Base-by-base conservation (phyloP, 1,140 invertebrate genomes). In the Brachionus calyciflorus region DNA sequence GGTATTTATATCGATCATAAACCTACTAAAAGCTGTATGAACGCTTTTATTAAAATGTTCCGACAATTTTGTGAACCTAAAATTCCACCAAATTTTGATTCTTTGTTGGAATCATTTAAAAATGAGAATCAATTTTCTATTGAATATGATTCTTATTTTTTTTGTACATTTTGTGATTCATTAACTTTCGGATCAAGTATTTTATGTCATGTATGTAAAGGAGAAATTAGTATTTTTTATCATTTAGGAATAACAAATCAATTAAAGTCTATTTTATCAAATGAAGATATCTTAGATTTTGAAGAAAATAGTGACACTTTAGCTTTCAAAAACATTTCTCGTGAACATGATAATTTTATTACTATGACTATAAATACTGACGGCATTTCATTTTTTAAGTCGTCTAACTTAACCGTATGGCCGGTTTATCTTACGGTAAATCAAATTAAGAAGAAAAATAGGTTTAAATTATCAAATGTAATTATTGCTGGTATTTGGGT, bases 1-100 rank as follows among this genome's bases (percentile, higher is more conserved):
- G 33, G 28, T n/a, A 37, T 60, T 33, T 60, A 33, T 60, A 33
- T 60, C n/a, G 55, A 60, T 60, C 30, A 60, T 60, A 60, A 37
- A 26, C 55, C 55, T 7, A 60, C 55, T n/a, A 60, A 60, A 37
- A 60, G 12, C 3, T 60, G 55, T 37, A 37, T 60, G 26, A 37
- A 60, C 33, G 26, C 55, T 6, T 60, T 60, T 37, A 33, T 60
- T 33, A 60, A 60, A 60, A n/a, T 60, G 19, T 60, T 33, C 30
- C 30, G 28, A 37, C 14, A 12, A 14, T 33, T 12, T 30, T 7
- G 30, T 2, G 55, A 17, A 1, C 30, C 30, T 33, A 1, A 37
- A 33, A n/a, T 33, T 33, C 26, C 12, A 17, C 12, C 30, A 33
- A 60, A 60, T 60, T 60, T 60, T 14, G 28, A 60, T 26, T 33